Base-by-base conservation (phyloP, 2,888 invertebrate genomes). In the Zootermopsis nevadensis region DNA sequence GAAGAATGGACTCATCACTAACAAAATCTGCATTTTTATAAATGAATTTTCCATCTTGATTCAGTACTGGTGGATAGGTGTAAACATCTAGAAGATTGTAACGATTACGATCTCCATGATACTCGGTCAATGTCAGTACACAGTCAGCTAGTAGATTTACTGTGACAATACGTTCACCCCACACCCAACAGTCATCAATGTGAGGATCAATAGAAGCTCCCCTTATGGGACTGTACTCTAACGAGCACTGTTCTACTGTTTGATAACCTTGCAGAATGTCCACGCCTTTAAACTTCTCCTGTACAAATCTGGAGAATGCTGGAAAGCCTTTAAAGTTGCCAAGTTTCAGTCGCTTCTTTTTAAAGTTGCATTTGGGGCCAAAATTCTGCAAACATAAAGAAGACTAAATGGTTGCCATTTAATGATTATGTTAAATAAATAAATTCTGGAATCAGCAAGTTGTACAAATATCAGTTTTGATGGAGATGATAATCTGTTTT, bases 291-390 rank as follows among this genome's bases (percentile, higher is more conserved):
- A 99, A 95, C 88, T 94, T 93, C 0, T 95, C 92, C 88, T 98
- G 96, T 77, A 98, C 90, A 88, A 93, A 94, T 87, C 94, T 92
- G 0, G 97, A 95, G 88, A 93, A 95, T 33, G 89, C 88, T 0
- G 99, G 99, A 89, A 98, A 97, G 0, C 99, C 98, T 69, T 91
- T 90, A 88, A 99, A 99, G n/a, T 91, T 89, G 0, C 95, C 96
- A 30, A 93, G 86, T 84, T 92, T 93, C 12, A 98, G 89, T 89
- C 97, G 98, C 86, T 93, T 94, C 89, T 97, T 97, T 88, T 98
- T 99, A 89, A 99, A 99, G 90, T 99, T 99, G 19, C 98, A 98
- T 90, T 98, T 99, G 0, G 99, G 99, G 0, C 99, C 99, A 90
- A 94, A 99, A 89, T 99, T 99, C 93, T 94, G 88, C n/a, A 83